Evolutionary conservation across 1,140 invertebrate genomes (phyloP).

Genomic region (Ceratitis capitata): DNA sequence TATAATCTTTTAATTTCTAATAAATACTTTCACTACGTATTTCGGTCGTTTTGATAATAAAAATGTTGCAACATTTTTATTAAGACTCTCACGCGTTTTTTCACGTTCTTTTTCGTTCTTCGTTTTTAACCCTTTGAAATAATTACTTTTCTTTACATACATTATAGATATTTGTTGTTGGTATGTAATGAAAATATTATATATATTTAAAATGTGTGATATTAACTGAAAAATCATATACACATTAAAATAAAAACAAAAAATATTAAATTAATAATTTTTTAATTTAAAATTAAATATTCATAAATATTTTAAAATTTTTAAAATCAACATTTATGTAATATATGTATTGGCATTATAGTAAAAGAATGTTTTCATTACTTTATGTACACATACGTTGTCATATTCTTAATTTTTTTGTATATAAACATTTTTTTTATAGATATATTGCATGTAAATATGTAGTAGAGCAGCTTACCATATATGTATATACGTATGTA

Average conservation of each 20-base stretch:
- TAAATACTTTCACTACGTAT: not conserved
- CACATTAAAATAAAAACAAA: not conserved
- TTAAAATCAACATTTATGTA: no score
- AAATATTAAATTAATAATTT: not conserved
- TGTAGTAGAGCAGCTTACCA: slow-evolving; percentile 18
- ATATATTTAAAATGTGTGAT: not conserved
- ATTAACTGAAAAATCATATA: not conserved
- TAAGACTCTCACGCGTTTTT: not conserved
- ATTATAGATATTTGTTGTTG: not conserved
- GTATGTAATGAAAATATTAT: not conserved
- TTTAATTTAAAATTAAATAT: no score
- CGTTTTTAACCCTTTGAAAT: not conserved
- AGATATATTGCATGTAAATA: not conserved
- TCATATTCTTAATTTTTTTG: not conserved
- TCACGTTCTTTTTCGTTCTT: not conserved
- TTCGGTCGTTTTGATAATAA: slow-evolving; percentile 25
- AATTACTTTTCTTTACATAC: not conserved
- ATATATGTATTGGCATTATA: no score
- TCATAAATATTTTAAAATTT: no score
- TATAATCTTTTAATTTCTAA: not conserved
- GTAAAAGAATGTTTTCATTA: not conserved
- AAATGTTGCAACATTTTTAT: slow-evolving; percentile 39
- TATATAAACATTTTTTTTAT: no score
- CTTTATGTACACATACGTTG: not conserved
- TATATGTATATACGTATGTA: no score